Base-by-base conservation (phyloP, 2,888 invertebrate species). In the Tetranychus truncatus region DNA sequence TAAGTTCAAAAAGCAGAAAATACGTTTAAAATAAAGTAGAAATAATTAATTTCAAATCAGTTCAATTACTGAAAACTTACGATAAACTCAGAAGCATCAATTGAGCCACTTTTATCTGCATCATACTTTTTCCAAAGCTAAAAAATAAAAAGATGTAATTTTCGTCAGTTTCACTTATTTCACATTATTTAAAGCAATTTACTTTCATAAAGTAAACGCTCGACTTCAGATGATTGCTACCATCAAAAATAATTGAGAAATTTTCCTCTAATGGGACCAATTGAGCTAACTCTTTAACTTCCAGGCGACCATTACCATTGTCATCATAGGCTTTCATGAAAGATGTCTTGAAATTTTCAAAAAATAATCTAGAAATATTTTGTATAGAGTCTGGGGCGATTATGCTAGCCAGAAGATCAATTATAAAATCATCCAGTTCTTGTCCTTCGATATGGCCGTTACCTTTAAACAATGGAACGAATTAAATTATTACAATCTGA, bases 61-160 rank as follows among this genome's bases (percentile, higher is more conserved):
- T 66, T 66, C 1, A 46, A 46, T 15, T n/a, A n/a, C n/a, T n/a
- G n/a, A n/a, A n/a, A 55, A 69, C 69, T 20, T 21, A 69, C 69
- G 20, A 18, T 69, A 21, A 69, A 69, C 34, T 69, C 69, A 11
- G 69, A 69, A 24, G 69, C 20, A 21, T 69, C 69, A 24, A 69
- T 69, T 5, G 21, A 69, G 34, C 69, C 69, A 21, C 69, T 69
- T 21, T 24, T 69, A 20, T 69, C 69, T 69, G 20, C 21, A 69
- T 69, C 69, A 69, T 69, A 69, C 69, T 69, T 69, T 69, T 69
- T 69, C 69, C 69, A 69, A 11, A 69, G 69, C 69, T 69, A 21
- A 15, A 55, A 55, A 55, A 55, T 55, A 55, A 2, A 55, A 55
- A 55, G 11, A 55, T 15, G 9, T 5, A 55, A 15, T 15, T 55